Evolutionary conservation across 1,140 invertebrate genomes (phyloP), one percentile per base, ranked within the genome.

Genomic region (Paramacrobiotus metropolitanus): DNA sequence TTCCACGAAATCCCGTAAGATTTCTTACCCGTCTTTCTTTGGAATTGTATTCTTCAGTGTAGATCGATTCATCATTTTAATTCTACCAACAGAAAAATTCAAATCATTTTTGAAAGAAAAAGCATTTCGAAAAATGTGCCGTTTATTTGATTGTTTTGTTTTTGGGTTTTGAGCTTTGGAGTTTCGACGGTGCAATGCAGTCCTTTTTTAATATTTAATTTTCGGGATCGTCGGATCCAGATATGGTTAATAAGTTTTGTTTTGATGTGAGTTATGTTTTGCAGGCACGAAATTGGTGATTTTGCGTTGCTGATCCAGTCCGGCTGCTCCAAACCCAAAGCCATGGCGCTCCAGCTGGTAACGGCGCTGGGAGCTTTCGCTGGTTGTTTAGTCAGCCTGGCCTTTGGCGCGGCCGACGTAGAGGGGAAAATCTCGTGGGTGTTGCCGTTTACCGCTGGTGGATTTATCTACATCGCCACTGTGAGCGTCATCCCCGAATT

Each of bases 401-500:
- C n/a, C 34, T 40, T 40, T n/a, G 34, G 34, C n/a, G 34, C n/a
- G 34, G 9, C 34, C 9, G 34, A 60, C 9, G 55, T 21, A 20
- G 40, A 30, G 20, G 34, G n/a, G 9, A 40, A 40, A n/a, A 84
- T 84, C 31, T 77, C 80, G 18, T 86, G 87, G 79, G 86, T 94
- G 63, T 75, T 96, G 59, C 90, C 92, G 31, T 94, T 96, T 69
- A 97, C 92, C 40, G 92, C 92, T 62, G 92, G 91, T 62, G 92
- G 92, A 21, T 96, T 97, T 72, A 95, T 96, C 72, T 97, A 96
- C 72, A 94, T 97, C 67, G 91, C 91, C 20, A 90, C 90, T 29
- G 92, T 96, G 0, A 91, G 88, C 60, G 86, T 94, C 1, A 93
- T 96, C 72, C 91, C 92, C 59, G 89, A 95, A 73, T 76, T 95